Evolutionary conservation across 2,113 vertebrate genomes (phyloP), one percentile per base, ranked within the genome.

Genomic region (Phalacrocorax aristotelis): DNA sequence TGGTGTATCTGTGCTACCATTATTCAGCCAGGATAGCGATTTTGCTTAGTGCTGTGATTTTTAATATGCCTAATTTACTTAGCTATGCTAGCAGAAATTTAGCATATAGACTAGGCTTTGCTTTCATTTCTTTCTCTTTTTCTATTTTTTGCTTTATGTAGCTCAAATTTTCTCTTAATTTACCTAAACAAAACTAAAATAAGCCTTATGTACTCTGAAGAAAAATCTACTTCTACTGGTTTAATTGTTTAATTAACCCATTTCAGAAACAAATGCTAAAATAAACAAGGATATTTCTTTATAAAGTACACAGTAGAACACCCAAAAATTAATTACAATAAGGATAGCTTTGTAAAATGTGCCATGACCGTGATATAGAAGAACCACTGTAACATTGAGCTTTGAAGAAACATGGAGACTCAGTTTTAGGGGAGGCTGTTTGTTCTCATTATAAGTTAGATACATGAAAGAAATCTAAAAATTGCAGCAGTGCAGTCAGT

Each of bases 61-160:
- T 89, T 82, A 87, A 52, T 62, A 30, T 84, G 44, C 34, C 2
- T 27, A 55, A 94, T 89, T 78, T 87, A 81, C 16, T 74, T 71
- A 62, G 10, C 15, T 68, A 42, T 60, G n/a, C 30, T 87, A 32
- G 51, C 38, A 89, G 42, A 91, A 78, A 84, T 83, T 71, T 89
- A 82, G 13, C 36, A 48, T 64, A 54, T 16, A 84, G 65, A 34
- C 60, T 74, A 75, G 15, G 19, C 12, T 94, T 91, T 87, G 13
- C n/a, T 84, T 84, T 91, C 2, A 52, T 83, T 89, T 70, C 40
- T 94, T 96, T 86, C 26, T 83, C 90, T 44, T 87, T 78, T 75
- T 21, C 75, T 92, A 78, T 75, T 19, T 79, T 96, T 87, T 91
- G 42, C n/a, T 87, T 91, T 38, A 68, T 94, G 95, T 84, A 79